Evolutionary conservation across 1,140 invertebrate species (phyloP), one percentile per base, ranked within the genome.

Genomic region (Holcopasites calliopsidis): DNA sequence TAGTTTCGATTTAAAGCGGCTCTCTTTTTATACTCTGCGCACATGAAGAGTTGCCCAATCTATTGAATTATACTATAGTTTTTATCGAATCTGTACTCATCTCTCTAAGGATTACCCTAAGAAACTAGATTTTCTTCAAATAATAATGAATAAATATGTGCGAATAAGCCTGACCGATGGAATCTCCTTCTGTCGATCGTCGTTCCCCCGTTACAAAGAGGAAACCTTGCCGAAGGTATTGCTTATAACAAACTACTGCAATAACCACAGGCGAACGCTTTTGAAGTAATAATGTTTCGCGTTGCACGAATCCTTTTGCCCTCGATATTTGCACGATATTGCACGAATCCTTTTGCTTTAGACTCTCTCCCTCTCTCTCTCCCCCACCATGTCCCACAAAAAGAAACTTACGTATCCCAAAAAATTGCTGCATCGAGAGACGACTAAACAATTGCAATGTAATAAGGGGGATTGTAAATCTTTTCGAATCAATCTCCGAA

Each of bases 171-270:
- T 7, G 16, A 1, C 26, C 13, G 16, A 35, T 26, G 16, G 35
- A 28, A 60, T 26, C 16, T n/a, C 31, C 13, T 11, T 23, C 16
- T 33, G 47, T 64, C 70, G 70, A 73, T 73, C 40, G 35, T 8
- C 28, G 13, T 0, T 0, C 6, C 31, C 10, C 11, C 21, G 13
- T 11, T 10, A 7, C 8, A 33, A 64, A 72, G 47, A 64, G 58
- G 61, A 54, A 54, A 64, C 44, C 35, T 65, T 73, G 26, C 55
- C 28, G 16, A 66, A 35, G 71, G 55, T 52, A 65, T 55, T 35
- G 33, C 49, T 65, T 54, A 73, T 73, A 42, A 44, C 49, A 73
- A 72, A 72, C 69, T 33, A 31, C 3, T 11, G 7, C 23, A 4
- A 16, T 18, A 62, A 23, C 44, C 57, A 13, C 2, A 4, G 13